Percentiles rank a stretch among this genome's conserved stretches.
These are phyloP conservation scores for Synanceia verrucosa DNA, from an alignment of 2,797 vertebrate species.

Conservation along the genomic window DNA sequence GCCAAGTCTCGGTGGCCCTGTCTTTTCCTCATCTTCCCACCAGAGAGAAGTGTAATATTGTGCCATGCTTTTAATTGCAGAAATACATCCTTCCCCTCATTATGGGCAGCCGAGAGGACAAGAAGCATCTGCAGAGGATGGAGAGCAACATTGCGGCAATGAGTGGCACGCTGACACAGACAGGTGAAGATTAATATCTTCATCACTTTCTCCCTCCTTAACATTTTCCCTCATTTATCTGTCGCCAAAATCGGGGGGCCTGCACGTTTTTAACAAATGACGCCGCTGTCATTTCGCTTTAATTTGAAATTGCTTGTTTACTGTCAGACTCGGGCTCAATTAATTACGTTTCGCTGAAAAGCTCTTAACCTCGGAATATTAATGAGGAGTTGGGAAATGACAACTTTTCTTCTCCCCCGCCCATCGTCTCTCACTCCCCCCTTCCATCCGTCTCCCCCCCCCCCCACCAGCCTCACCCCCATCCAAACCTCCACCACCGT, in stretches of 20 bases:
- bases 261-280: constrained; percentile 98
- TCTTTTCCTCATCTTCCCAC: constrained; percentile 65
- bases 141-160: constrained; percentile 94
- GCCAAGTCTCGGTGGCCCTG: constrained; percentile 43
- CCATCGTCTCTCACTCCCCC: constrained; percentile 39
- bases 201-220: constrained; percentile 94
- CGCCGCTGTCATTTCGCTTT: constrained; percentile 99
- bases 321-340: constrained; percentile 99
- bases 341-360: constrained; percentile 99
- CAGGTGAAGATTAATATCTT: constrained; percentile 99
- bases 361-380: constrained; percentile 99
- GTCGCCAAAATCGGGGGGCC: constrained; percentile 95
- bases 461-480: constrained; percentile 59
- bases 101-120: constrained; percentile 95
- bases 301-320: constrained; percentile 99
- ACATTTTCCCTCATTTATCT: constrained; percentile 98
- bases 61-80: constrained; percentile 89
- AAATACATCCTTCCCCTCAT: constrained; percentile 98
- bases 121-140: constrained; percentile 98
- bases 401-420: constrained; percentile 83
- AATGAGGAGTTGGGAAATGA: constrained; percentile 99
- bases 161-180: constrained; percentile 99
- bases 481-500: constrained; percentile 63
- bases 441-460: constrained; percentile 54
- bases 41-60: constrained; percentile 78